Evolutionary conservation across 2,888 invertebrate species (phyloP), one percentile per base, ranked within the genome.

Genomic region (Oscheius sp.): DNA sequence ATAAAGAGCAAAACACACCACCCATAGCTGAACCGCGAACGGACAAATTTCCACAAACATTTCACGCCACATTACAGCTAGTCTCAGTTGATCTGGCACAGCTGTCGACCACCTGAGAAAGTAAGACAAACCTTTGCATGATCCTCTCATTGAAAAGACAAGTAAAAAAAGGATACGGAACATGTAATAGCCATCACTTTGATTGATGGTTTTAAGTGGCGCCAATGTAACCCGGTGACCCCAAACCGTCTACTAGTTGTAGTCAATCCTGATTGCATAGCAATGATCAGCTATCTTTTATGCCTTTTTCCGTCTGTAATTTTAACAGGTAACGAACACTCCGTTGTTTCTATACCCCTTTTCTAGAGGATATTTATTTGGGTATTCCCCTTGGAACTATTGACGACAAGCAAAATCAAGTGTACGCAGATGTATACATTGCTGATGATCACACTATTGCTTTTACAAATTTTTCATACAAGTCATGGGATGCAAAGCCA

Each of bases 381-480:
- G 72, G 72, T 13, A 21, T 72, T 27, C 72, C 72, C 2, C n/a
- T 64, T 16, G 72, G 72, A 1, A 46, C 27, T 5, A 52, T 72
- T 12, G 46, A 52, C 2, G 59, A 72, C 23, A 25, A 23, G 6
- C 35, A 70, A 46, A 53, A 55, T 1, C 1, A 41, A 5, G 52
- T 73, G 3, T 35, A 29, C 16, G 73, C 69, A 13, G 55, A 73
- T 21, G 69, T 76, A 13, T 76, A 46, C 55, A 45, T 72, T 16
- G 69, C 76, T 18, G 76, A 76, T 35, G 69, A 73, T 18, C 70
- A 73, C n/a, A 73, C 76, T 6, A 46, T 76, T n/a, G 66, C 70
- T 5, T 55, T 76, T 46, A 59, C 61, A 2, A 72, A 76, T 18
- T 76, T 76, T 35, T 16, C 29, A 16, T 12, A 61, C 61, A 43